Evolutionary conservation across 2,113 vertebrate species (phyloP).

Genomic region (Austrofundulus limnaeus): DNA sequence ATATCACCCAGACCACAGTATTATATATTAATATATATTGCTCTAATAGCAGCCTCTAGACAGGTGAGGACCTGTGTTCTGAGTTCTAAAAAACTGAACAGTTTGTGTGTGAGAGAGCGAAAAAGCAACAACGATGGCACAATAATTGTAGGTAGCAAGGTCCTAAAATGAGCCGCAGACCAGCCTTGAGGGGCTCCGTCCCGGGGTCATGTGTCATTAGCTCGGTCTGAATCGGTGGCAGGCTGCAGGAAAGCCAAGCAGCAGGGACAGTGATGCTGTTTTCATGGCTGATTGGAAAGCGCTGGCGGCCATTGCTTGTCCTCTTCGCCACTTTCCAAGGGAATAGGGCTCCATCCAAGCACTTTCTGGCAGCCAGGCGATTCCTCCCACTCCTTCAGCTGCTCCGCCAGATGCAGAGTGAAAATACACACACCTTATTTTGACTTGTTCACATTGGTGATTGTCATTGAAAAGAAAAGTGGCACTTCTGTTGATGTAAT

Average conservation of each 20-base stretch:
- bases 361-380: slow-evolving; percentile 15
- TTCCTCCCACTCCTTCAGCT: slow-evolving; percentile 37
- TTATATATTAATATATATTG: no score
- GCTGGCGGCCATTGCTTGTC: slow-evolving; percentile 42
- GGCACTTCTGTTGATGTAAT: background rate
- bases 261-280: slow-evolving; percentile 47
- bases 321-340: slow-evolving; percentile 48
- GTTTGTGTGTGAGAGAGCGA: slow-evolving; percentile 5
- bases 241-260: slow-evolving; percentile 35
- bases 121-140: slow-evolving; percentile 11
- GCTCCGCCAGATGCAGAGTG: slow-evolving; percentile 17
- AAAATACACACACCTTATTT: slow-evolving; percentile 8
- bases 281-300: slow-evolving; percentile 65
- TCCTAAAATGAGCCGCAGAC: slow-evolving; percentile 43
- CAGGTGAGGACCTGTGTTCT: slow-evolving; percentile 24
- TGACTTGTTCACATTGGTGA: background rate
- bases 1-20: slow-evolving; percentile 11
- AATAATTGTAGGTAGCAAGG: slow-evolving; percentile 20
- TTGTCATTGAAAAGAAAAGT: background rate
- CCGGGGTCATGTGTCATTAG: slow-evolving; percentile 56
- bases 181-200: slow-evolving; percentile 10
- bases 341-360: slow-evolving; percentile 47
- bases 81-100: background rate
- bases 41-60: slow-evolving; percentile 2
- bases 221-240: slow-evolving; percentile 48